Base-by-base conservation (phyloP, 2,888 invertebrate species). In the Rapana venosa region DNA sequence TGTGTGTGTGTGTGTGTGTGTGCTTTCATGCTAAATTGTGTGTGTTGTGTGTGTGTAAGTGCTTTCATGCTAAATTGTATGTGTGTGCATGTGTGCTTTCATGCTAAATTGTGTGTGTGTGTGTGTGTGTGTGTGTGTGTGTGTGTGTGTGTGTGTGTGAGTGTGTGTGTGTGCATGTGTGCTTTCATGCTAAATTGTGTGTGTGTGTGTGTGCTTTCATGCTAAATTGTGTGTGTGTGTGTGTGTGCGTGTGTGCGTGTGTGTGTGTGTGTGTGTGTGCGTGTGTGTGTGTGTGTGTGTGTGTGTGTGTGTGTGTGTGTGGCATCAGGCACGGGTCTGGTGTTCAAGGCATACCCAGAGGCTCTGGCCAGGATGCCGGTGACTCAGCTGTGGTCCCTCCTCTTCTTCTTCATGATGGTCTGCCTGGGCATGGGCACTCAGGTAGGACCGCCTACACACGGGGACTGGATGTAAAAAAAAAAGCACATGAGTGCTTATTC, bases 371-470 rank as follows among this genome's bases (percentile, higher is more conserved):
- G 92, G 88, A 94, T 94, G 93, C 94, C 95, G 93, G 89, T 94
- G 91, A 93, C 96, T 98, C 93, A 98, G 97, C 94, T 97, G 97
- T 91, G 97, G 98, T 58, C 94, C 0, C 84, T 93, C 13, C 91
- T 94, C 20, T 94, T 94, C 91, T 94, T 94, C 88, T 70, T 94
- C 13, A 94, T 94, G 94, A 93, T 94, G 93, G 90, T 93, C 79
- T 94, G 92, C 85, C 92, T 94, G 0, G 94, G 94, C 47, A 93
- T 94, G 90, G 93, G 94, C 84, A 93, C 94, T 1, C 92, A 92
- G 93, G 94, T 94, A 92, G n/a, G n/a, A n/a, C n/a, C 35, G n/a
- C n/a, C n/a, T n/a, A n/a, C n/a, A n/a, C n/a, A n/a, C n/a, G n/a
- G n/a, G 88, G n/a, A n/a, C n/a, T n/a, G n/a, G n/a, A n/a, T n/a